Percentiles rank a stretch among this genome's conserved stretches.
phyloP scores from a whole-genome alignment of 2,797 vertebrate species.

The Xerus rutilus region DNA sequence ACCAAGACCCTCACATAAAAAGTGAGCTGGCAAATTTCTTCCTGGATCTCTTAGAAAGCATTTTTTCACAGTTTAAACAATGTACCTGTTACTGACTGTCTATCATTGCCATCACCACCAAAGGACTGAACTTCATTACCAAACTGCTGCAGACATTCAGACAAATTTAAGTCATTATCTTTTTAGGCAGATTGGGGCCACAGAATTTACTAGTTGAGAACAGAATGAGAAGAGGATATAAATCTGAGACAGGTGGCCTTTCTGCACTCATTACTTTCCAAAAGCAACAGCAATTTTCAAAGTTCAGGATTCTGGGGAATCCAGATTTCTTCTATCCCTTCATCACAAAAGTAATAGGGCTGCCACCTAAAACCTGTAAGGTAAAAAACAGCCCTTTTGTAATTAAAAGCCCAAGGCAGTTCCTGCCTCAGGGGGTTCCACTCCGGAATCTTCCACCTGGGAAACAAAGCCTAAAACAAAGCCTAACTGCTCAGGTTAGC shows the following conservation, averaged over 20 bases:
- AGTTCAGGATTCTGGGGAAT: conserved; percentile 3
- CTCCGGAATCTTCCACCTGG: too few species aligned
- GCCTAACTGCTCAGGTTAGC: too few species aligned
- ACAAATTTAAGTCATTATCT: neutral
- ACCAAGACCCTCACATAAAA: conserved; percentile 10
- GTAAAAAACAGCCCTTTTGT: too few species aligned
- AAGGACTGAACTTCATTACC: conserved; percentile 14
- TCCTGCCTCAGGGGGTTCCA: too few species aligned
- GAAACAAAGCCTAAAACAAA: too few species aligned
- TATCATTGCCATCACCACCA: neutral
- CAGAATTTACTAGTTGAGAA: neutral
- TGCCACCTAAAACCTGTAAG: conserved; percentile 17
- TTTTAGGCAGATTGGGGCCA: conserved; percentile 21
- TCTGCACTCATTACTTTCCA: neutral
- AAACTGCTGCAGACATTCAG: conserved; percentile 35
- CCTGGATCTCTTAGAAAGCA: conserved; percentile 23
- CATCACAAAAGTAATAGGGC: conserved; percentile 1
- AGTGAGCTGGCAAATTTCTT: conserved; percentile 49
- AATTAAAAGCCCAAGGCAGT: too few species aligned
- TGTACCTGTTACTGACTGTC: neutral
- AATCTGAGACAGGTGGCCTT: conserved; percentile 14
- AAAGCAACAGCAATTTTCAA: conserved; percentile 61
- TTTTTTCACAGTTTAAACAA: neutral
- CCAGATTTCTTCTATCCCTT: neutral
- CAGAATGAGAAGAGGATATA: conserved; percentile 3